Base-by-base conservation (phyloP, 2,888 invertebrate species). In the Yponomeuta plumbellus region DNA sequence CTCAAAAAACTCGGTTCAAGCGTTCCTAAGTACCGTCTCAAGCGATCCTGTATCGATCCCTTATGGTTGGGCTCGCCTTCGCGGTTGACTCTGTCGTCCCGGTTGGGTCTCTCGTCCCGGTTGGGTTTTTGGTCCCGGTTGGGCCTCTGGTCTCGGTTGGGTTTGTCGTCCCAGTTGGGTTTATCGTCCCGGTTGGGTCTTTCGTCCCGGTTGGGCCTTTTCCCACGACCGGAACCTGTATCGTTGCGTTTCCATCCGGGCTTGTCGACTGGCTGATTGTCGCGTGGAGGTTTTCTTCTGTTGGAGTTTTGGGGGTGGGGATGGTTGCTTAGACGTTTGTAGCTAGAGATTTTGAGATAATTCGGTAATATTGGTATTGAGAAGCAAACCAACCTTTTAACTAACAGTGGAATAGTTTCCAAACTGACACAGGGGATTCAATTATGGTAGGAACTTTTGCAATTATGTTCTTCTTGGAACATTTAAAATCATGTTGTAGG, bases 281-380 rank as follows among this genome's bases (percentile, higher is more conserved):
- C 85, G 68, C 76, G 70, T 74, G 82, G 86, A 80, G 87, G 83
- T 79, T 88, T 90, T 86, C 86, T 86, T 89, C 90, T 90, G 90
- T 80, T 73, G 76, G 83, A 63, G 13, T 20, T 59, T 61, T 61
- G 61, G 61, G 26, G 17, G 17, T 17, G 61, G 59, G 62, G 57
- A 52, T 65, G 65, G 59, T 44, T 62, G 40, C 61, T 61, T 20
- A 20, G n/a, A 20, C 61, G 34, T 34, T 8, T 34, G 34, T 5
- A 34, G 26, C 26, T 26, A 8, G 44, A 52, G 2, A 52, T 17
- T 52, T 13, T 52, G 17, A 11, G 39, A 13, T 17, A 52, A 17
- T 17, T 52, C 13, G 1, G 13, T 13, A 17, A 13, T 5, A 52
- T 52, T 52, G 44, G 34, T 34, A 52, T 13, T 17, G 44, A 17